Evolutionary conservation across 2,113 vertebrate genomes (phyloP).

Genomic region (Syngnathoides biaculeatus): DNA sequence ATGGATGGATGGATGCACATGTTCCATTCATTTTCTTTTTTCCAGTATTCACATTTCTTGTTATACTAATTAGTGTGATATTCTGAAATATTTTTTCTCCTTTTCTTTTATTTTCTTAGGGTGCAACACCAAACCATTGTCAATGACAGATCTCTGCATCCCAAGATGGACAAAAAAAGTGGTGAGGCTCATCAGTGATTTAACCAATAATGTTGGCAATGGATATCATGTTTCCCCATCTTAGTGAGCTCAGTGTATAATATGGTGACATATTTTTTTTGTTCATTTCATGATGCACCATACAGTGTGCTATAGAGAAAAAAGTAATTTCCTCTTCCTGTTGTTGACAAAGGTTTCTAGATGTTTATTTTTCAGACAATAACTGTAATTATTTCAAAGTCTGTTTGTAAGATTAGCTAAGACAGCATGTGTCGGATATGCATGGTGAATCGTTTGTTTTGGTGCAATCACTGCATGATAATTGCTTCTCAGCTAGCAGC

Average conservation of each 20-base stretch:
- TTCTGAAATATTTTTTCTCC: background rate
- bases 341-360: conserved; percentile 3
- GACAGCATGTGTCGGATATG: conserved; percentile 35
- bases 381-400: conserved; percentile 24
- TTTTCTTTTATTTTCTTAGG: conserved; percentile 29
- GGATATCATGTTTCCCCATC: background rate
- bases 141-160: conserved; percentile 68
- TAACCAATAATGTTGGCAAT: background rate
- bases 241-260: conserved; percentile 6
- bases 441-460: conserved; percentile 51
- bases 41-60: background rate
- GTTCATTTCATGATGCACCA: background rate
- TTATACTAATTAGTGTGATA: background rate
- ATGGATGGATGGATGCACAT: too few species aligned
- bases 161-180: conserved; percentile 88
- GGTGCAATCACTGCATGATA: conserved; percentile 51
- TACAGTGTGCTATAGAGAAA: conserved; percentile 8
- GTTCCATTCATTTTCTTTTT: background rate
- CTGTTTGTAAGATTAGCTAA: conserved; percentile 38
- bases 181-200: conserved; percentile 70
- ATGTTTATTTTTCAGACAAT: conserved; percentile 35
- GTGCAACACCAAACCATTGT: conserved; percentile 56
- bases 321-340: background rate
- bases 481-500: conserved; percentile 54
- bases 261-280: background rate